Base-by-base conservation (phyloP, 2,797 vertebrate genomes). In the Triplophysa yarkandensis region DNA sequence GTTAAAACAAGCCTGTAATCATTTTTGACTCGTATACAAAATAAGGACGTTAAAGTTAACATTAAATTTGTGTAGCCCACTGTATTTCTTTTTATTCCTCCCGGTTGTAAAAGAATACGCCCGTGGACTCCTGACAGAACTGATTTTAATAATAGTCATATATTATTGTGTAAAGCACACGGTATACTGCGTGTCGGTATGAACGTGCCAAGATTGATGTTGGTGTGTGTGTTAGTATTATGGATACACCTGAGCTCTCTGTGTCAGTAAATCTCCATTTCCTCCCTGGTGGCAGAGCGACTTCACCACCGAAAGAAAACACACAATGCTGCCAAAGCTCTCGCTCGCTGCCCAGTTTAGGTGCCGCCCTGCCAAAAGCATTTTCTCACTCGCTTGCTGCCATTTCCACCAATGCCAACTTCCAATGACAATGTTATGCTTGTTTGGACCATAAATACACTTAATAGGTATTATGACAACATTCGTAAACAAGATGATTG, bases 261-360 rank as follows among this genome's bases (percentile, higher is more conserved):
- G 32, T 73, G 77, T 77, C 80, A 82, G 64, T 68, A 79, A 81
- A 74, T 76, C 64, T 52, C 39, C 62, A 60, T 63, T 61, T 77
- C 63, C 58, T 66, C 50, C 41, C 76, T 54, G 48, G 57, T 68
- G 76, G 62, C 39, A 46, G 39, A 71, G 57, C 61, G 48, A 68
- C 60, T 72, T 67, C 65, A 55, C 57, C 60, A n/a, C 74, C 74
- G 57, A 78, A 71, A 77, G 73, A 76, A 74, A 72, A 76, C 27
- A 48, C 27, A 44, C 19, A 76, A 10, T 19, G 61, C 65, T 64
- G 46, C 61, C 79, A 78, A 78, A 50, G 50, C 69, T 65, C 66
- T 58, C 34, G 65, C 62, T 30, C 6, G 50, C 65, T 66, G 67
- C 63, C 80, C 80, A 77, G 39, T 81, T 48, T 9, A 68, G 23